Conservation (phyloP, 2,888 invertebrate species). For the Andricus curvator region DNA sequence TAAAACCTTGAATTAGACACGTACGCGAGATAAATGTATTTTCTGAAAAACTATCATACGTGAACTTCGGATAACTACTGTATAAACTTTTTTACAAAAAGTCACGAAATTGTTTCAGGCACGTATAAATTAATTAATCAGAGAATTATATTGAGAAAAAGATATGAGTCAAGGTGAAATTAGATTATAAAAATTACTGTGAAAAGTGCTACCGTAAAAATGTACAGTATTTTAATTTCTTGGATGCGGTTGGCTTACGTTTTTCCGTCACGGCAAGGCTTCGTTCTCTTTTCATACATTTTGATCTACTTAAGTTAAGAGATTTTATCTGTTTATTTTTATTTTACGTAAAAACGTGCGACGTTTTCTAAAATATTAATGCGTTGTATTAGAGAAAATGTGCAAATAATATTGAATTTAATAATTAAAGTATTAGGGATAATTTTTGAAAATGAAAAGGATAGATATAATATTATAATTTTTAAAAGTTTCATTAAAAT, state of each 20-base stretch:
- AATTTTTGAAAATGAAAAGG: no score
- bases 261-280: no score
- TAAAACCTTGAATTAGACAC: not conserved
- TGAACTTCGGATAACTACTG: not conserved
- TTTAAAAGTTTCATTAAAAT: no score
- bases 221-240: not conserved
- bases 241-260: no score
- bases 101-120: not conserved
- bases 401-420: no score
- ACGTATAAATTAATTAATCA: not conserved
- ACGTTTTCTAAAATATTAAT: not conserved
- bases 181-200: not conserved
- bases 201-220: slow-evolving; percentile 12
- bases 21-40: not conserved
- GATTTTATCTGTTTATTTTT: not conserved
- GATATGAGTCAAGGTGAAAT: not conserved
- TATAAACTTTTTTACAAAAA: not conserved
- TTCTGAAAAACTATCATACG: not conserved
- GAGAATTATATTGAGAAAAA: not conserved
- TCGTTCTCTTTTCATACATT: slow-evolving; percentile 2
- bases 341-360: not conserved
- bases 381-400: no score
- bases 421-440: no score
- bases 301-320: slow-evolving; percentile 4
- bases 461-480: no score